Evolutionary conservation across 2,888 invertebrate genomes (phyloP).

Genomic region (Agrochola circellaris): DNA sequence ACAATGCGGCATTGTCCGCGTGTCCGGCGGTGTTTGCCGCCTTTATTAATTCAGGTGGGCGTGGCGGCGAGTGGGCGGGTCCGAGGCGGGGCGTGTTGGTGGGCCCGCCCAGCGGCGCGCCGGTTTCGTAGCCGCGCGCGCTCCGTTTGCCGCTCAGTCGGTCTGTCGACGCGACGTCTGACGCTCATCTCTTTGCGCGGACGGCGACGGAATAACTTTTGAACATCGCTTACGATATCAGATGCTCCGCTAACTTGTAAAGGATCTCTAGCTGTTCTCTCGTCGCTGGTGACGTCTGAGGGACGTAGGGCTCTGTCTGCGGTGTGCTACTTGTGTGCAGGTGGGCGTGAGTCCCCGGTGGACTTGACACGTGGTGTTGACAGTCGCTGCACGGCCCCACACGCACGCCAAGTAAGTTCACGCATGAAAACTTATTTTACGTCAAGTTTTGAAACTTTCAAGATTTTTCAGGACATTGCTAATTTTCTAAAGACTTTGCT

Average conservation of each 20-base stretch:
- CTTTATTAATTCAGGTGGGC: constrained; percentile 90
- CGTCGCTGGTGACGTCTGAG: constrained; percentile 51
- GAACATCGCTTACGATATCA: constrained; percentile 73
- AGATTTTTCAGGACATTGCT: background rate
- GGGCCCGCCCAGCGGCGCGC: constrained; percentile 73
- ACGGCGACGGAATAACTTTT: constrained; percentile 75
- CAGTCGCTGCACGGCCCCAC: constrained; percentile 79
- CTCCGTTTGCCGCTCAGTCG: constrained; percentile 80
- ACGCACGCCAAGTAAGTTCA: constrained; percentile 86
- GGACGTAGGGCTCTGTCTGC: constrained; percentile 62
- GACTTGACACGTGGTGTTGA: constrained; percentile 73
- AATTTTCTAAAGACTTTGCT: background rate
- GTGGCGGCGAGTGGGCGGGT: constrained; percentile 83
- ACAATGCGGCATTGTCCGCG: constrained; percentile 90
- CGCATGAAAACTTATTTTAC: constrained; percentile 39
- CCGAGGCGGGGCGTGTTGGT: constrained; percentile 75
- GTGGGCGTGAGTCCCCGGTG: constrained; percentile 69
- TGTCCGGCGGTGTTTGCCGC: constrained; percentile 90
- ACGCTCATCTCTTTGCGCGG: constrained; percentile 80
- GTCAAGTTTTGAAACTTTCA: constrained; percentile 14
- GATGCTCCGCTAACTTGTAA: constrained; percentile 60
- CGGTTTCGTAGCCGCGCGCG: constrained; percentile 73
- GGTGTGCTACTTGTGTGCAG: constrained; percentile 66
- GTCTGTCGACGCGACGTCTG: constrained; percentile 85
- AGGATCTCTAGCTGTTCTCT: constrained; percentile 40